Evolutionary conservation across 2,113 vertebrate genomes (phyloP), one percentile per base, ranked within the genome.

Genomic region (Sylvia atricapilla): DNA sequence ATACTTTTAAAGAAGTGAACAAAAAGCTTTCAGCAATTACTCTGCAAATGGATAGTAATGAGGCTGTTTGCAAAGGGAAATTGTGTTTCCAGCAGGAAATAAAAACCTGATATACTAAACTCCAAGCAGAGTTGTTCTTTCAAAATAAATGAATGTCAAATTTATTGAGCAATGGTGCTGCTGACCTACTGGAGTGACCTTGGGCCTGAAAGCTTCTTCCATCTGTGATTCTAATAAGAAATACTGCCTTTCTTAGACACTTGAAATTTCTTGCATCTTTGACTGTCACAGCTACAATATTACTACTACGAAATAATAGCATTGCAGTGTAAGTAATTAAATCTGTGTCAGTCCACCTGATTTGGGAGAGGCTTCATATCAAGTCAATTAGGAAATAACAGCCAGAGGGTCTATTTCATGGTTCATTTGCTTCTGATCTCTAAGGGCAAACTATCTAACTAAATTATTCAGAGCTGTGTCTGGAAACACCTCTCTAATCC

Each of bases 391-490:
- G 91, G 73, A 95, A 93, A 79, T 78, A 90, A 95, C 64, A 96
- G 88, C 89, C 93, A 96, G 93, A 97, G 96, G 91, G 87, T 96
- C 93, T 87, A 11, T 97, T 97, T 98, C 96, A 92, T 88, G 67
- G 93, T 97, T 96, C 96, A 91, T 93, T 97, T 96, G 90, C 79
- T 95, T 96, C 88, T 64, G 93, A 89, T 97, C 95, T 97, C 96
- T 89, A 76, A 97, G 93, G 96, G 81, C 88, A 91, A 95, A 89
- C 79, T 91, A 86, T 35, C 89, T 95, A 94, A 97, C 97, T 98
- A 96, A 97, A 98, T 97, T 92, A 91, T 97, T 97, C 97, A 93
- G 83, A 77, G 44, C 69, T 93, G 30, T 95, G 59, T 96, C 93
- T 95, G 68, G 93, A 95, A 98, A 95, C 83, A 94, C 76, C 77